A percentile compares a stretch with the other conserved stretches of the same genome.
Conservation (phyloP, 1,140 invertebrate genomes). For the Melipona quadrifasciata region DNA sequence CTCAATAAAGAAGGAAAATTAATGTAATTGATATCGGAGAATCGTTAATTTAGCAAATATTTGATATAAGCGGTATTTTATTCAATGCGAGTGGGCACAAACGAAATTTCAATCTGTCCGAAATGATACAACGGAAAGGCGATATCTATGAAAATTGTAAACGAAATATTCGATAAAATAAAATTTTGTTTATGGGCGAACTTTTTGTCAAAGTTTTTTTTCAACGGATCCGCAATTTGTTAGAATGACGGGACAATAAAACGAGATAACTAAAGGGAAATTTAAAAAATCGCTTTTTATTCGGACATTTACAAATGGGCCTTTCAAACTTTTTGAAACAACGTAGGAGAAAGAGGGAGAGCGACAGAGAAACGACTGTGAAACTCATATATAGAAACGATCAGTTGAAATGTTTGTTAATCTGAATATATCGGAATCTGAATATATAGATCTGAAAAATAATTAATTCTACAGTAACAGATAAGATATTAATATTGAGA, state of each 20-base stretch:
- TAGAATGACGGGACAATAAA: background rate
- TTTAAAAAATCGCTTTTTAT: background rate
- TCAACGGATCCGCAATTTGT: background rate
- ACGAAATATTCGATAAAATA: background rate
- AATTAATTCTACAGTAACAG: no score
- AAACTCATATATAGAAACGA: background rate
- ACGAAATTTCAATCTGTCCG: background rate
- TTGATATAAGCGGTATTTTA: background rate
- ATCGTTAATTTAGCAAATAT: no score
- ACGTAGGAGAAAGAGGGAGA: no score
- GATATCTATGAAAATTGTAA: background rate
- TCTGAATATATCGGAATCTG: background rate
- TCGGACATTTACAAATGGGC: no score
- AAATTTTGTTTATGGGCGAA: background rate
- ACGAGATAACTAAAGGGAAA: background rate
- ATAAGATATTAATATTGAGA: background rate
- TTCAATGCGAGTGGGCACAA: background rate
- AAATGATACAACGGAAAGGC: background rate
- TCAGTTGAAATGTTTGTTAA: background rate
- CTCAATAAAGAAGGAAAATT: no score
- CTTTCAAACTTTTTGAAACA: background rate
- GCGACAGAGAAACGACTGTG: no score
- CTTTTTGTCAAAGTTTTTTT: background rate
- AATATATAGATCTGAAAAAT: no score
- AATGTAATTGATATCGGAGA: no score